These are phyloP conservation scores for Hemicrepidius hirtus DNA, from an alignment of 2,888 invertebrate genomes.

Conservation along the genomic window DNA sequence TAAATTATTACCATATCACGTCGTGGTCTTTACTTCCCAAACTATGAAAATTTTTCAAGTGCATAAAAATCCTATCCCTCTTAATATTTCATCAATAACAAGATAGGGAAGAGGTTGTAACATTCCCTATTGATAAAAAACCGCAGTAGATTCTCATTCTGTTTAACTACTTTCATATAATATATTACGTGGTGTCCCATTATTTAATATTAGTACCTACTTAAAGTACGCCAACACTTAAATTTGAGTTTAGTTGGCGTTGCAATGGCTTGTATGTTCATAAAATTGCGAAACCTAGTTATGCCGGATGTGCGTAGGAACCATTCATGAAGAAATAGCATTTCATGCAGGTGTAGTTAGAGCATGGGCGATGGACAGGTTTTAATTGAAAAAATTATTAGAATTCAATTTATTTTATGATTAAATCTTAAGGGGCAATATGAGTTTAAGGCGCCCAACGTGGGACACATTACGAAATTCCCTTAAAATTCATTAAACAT, in stretches of 20 bases:
- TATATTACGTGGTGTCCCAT: not conserved
- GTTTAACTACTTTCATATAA: not conserved
- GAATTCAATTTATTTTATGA: not conserved
- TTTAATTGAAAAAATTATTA: conserved; percentile 21
- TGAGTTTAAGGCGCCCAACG: too few relatives aligned
- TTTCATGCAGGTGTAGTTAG: conserved; percentile 21
- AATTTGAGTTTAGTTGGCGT: conserved; percentile 10
- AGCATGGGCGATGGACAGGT: conserved; percentile 22
- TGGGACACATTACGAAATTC: too few relatives aligned
- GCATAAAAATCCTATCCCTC: too few relatives aligned
- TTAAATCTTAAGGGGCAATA: too few relatives aligned
- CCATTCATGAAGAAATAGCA: conserved; percentile 15
- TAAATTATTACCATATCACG: too few relatives aligned
- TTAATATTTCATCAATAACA: too few relatives aligned
- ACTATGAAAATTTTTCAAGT: too few relatives aligned
- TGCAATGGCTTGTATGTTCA: conserved; percentile 10
- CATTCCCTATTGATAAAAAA: too few relatives aligned
- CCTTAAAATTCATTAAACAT: too few relatives aligned
- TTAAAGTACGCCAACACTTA: conserved; percentile 9
- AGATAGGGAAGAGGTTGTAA: too few relatives aligned
- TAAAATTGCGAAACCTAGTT: conserved; percentile 28
- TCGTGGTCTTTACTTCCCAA: too few relatives aligned
- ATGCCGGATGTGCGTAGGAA: conserved; percentile 42
- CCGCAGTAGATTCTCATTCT: too few relatives aligned
- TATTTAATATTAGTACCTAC: not conserved